Percentiles rank a stretch among this genome's conserved stretches.
phyloP scores from a whole-genome alignment of 2,113 vertebrate genomes.

The Xiphophorus hellerii region DNA sequence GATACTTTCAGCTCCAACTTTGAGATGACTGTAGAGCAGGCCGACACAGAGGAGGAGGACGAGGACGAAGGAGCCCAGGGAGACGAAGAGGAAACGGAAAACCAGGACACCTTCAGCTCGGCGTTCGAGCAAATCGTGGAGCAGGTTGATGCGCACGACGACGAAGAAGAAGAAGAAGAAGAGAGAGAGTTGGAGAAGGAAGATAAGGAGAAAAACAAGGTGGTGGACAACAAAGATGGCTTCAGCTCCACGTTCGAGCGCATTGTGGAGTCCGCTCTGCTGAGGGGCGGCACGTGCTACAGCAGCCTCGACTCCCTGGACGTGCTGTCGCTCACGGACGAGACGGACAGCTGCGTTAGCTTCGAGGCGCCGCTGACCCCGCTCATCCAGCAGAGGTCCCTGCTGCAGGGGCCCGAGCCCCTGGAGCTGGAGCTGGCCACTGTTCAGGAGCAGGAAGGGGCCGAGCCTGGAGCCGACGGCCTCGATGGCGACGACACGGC shows the following conservation, averaged over 20 bases:
- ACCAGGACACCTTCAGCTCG: constrained; percentile 93
- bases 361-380: constrained; percentile 95
- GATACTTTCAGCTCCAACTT: constrained; percentile 82
- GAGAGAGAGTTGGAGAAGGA: constrained; percentile 82
- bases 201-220: constrained; percentile 78
- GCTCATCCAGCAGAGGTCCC: constrained; percentile 93
- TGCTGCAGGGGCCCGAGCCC: constrained; percentile 86
- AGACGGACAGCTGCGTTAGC: constrained; percentile 97
- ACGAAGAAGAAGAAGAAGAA: constrained; percentile 82
- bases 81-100: constrained; percentile 69
- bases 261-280: constrained; percentile 94
- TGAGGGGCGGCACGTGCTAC: constrained; percentile 92
- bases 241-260: constrained; percentile 97
- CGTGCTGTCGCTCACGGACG: constrained; percentile 92
- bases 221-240: constrained; percentile 90
- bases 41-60: constrained; percentile 76
- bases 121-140: constrained; percentile 95
- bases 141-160: constrained; percentile 82
- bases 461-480: constrained; percentile 78
- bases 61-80: constrained; percentile 72
- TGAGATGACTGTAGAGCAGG: constrained; percentile 76
- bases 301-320: constrained; percentile 96
- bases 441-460: constrained; percentile 80
- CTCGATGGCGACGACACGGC: constrained; percentile 51
- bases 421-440: constrained; percentile 84